Percentiles rank a stretch among this genome's conserved stretches.
These are phyloP conservation scores for Macropus fuliginosus DNA, from an alignment of 2,797 vertebrate species.

Conservation along the genomic window DNA sequence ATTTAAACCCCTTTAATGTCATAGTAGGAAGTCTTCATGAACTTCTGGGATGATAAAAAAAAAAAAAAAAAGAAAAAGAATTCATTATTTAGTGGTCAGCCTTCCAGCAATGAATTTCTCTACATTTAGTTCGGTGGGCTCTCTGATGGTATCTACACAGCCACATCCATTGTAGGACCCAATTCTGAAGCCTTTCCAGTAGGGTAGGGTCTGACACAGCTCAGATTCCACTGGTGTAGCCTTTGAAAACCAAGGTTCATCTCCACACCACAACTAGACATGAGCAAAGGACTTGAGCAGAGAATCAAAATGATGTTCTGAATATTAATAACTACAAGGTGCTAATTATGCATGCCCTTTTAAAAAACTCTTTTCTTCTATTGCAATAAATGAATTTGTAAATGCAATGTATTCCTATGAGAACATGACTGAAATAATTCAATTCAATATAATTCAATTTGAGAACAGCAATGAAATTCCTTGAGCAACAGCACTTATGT, in stretches of 20 bases:
- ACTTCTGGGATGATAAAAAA: neutral
- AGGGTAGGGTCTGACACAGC: neutral
- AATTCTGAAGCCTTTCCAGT: neutral
- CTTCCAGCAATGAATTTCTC: neutral
- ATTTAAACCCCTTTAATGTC: neutral
- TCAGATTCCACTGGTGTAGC: neutral
- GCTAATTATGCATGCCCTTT: conserved; percentile 14
- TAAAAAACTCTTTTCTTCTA: neutral
- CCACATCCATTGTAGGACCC: neutral
- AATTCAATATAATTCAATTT: neutral
- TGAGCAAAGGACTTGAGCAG: neutral
- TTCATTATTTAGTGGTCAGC: neutral
- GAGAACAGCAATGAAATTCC: conserved; percentile 27
- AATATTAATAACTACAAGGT: neutral
- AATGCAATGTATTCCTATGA: neutral
- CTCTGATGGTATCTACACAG: neutral
- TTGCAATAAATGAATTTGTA: conserved; percentile 19
- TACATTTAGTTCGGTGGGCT: neutral
- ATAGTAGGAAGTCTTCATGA: neutral
- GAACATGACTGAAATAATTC: neutral
- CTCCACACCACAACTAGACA: neutral
- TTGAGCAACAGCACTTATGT: neutral
- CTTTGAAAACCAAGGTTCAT: neutral
- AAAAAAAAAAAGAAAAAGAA: neutral
- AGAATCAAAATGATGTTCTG: neutral